Percentiles rank a stretch among this genome's conserved stretches.
These are phyloP conservation scores for Hydrozoanthus gracilis DNA, from an alignment of 92 coral and sea anemone species.

Conservation along the genomic window DNA sequence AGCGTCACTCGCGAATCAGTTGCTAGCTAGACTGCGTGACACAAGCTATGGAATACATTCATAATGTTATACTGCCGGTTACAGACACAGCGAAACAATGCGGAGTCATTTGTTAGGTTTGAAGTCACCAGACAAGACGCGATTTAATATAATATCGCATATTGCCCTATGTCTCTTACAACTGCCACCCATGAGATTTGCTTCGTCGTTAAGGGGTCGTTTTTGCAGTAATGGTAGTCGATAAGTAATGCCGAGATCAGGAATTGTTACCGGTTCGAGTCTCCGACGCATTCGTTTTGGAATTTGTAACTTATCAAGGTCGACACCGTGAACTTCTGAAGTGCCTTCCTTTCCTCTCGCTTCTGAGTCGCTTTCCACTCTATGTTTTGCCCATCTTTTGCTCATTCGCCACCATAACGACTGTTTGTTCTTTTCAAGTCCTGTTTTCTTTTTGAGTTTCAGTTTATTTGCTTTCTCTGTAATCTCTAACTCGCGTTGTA, in stretches of 20 bases:
- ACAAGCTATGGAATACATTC: background rate
- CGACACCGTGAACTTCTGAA: conserved; percentile 8
- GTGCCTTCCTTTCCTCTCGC: background rate
- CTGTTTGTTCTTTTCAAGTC: conserved; percentile 17
- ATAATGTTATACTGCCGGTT: background rate
- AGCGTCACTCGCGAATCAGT: too few species aligned
- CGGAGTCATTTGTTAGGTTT: background rate
- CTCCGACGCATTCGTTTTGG: conserved; percentile 56
- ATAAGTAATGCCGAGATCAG: conserved; percentile 77
- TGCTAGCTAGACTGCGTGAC: too few species aligned
- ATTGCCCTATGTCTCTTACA: conserved; percentile 39
- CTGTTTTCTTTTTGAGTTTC: conserved; percentile 15
- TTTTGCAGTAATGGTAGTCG: conserved; percentile 69
- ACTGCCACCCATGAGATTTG: conserved; percentile 3
- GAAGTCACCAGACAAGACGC: conserved; percentile 11
- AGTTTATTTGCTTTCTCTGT: conserved; percentile 35
- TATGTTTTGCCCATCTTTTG: conserved; percentile 77
- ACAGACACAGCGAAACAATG: background rate
- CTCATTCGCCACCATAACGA: conserved; percentile 74
- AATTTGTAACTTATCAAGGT: conserved; percentile 26
- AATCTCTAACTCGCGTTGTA: conserved; percentile 37
- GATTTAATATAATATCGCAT: conserved; percentile 32
- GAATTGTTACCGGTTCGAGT: conserved; percentile 67
- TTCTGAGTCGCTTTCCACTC: conserved; percentile 30
- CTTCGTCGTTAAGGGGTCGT: background rate